Evolutionary conservation across 1,140 invertebrate genomes (phyloP).

Genomic region (Drosophila orena): DNA sequence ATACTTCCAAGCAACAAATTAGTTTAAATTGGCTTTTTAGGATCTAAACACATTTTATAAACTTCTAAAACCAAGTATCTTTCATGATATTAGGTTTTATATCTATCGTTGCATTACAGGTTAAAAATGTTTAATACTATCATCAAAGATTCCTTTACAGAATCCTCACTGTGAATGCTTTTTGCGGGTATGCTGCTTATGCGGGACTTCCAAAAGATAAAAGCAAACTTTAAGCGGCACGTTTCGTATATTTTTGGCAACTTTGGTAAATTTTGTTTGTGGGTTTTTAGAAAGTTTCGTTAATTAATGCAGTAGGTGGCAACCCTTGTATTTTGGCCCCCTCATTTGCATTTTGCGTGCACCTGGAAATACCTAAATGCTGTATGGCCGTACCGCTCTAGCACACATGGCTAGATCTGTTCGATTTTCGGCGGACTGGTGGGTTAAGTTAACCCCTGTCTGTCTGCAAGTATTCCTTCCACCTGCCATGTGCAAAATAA

Average conservation of each 20-base stretch:
- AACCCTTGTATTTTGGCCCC: slow-evolving; percentile 23
- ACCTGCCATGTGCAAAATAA: slow-evolving; percentile 58
- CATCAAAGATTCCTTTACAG: background rate
- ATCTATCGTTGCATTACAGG: too few species aligned
- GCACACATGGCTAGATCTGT: slow-evolving; percentile 6
- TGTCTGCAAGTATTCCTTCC: slow-evolving; percentile 40
- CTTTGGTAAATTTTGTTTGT: slow-evolving; percentile 25
- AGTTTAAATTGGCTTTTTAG: too few species aligned
- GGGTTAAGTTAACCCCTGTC: slow-evolving; percentile 29
- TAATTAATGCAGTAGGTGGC: slow-evolving; percentile 69
- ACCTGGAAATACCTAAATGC: slow-evolving; percentile 29
- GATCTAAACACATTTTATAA: too few species aligned
- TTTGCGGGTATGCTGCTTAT: slow-evolving; percentile 6
- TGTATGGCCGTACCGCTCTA: slow-evolving; percentile 13
- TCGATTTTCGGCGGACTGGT: slow-evolving; percentile 21
- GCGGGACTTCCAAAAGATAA: slow-evolving; percentile 41
- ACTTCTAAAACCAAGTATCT: too few species aligned
- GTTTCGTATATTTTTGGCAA: slow-evolving; percentile 49
- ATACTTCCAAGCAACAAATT: too few species aligned
- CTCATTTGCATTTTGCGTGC: slow-evolving; percentile 53
- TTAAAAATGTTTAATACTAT: too few species aligned
- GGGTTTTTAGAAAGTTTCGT: slow-evolving; percentile 55
- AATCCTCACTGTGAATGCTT: slow-evolving; percentile 11
- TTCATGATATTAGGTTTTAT: too few species aligned
- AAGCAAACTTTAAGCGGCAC: slow-evolving; percentile 57